Conservation (phyloP, 2,888 invertebrate genomes). For the Alitta virens region DNA sequence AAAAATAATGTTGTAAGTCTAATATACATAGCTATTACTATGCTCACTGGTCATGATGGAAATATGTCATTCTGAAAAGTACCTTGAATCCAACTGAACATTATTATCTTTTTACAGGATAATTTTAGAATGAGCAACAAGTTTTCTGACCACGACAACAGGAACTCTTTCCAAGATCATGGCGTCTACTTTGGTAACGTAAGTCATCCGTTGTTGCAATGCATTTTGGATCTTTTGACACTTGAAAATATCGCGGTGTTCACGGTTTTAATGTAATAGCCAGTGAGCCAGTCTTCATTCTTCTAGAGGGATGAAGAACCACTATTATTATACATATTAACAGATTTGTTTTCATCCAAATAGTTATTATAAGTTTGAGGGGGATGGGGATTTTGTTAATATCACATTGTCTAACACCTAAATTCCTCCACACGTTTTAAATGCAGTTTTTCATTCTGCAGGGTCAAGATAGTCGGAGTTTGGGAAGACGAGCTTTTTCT, state of each 20-base stretch:
- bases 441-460: too few species aligned
- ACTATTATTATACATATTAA: too few species aligned
- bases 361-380: too few species aligned
- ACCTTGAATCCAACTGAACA: neutral
- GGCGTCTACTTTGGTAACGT: slow-evolving; percentile 52
- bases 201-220: slow-evolving; percentile 29
- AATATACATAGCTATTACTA: neutral
- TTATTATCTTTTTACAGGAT: slow-evolving; percentile 33
- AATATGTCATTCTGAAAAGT: neutral
- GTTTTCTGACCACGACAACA: slow-evolving; percentile 51
- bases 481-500: slow-evolving; percentile 35
- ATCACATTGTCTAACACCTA: too few species aligned
- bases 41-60: neutral
- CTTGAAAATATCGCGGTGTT: too few species aligned
- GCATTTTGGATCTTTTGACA: too few species aligned
- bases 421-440: too few species aligned
- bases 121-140: slow-evolving; percentile 39
- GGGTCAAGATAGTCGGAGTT: slow-evolving; percentile 35
- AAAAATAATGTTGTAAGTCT: slow-evolving; percentile 35
- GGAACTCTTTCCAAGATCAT: slow-evolving; percentile 46
- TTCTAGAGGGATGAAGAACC: too few species aligned
- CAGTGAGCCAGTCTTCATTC: too few species aligned
- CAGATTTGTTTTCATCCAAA: too few species aligned
- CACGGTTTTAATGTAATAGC: too few species aligned
- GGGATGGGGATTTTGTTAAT: too few species aligned